phyloP scores from a whole-genome alignment of 2,113 vertebrate species.

The Lates calcarifer region DNA sequence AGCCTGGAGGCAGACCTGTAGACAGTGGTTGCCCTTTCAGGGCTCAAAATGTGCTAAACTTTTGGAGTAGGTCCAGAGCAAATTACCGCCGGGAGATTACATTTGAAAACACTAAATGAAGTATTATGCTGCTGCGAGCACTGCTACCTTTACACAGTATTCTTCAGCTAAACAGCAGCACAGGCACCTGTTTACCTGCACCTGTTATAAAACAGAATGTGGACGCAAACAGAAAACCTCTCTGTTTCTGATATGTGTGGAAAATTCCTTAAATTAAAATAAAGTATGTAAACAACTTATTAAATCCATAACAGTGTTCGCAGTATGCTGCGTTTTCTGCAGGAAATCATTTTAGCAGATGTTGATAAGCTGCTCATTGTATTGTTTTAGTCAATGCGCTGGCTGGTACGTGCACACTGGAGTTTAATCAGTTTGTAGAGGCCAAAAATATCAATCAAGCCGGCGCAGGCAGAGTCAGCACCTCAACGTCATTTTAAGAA shows the following conservation, averaged over 20 bases:
- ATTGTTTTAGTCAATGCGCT: slow-evolving; percentile 1
- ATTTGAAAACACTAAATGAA: not conserved
- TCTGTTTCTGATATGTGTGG: too few relatives aligned
- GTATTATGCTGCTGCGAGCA: not conserved
- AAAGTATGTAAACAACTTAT: not conserved
- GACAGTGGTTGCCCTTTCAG: slow-evolving; percentile 43
- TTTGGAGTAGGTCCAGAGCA: slow-evolving; percentile 17
- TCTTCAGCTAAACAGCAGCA: not conserved
- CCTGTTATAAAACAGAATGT: not conserved
- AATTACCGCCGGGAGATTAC: not conserved
- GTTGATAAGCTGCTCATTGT: not conserved
- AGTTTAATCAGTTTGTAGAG: not conserved
- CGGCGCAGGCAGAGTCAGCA: slow-evolving; percentile 32
- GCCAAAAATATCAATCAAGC: not conserved
- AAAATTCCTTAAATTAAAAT: too few relatives aligned
- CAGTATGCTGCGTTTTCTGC: not conserved
- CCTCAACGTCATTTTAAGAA: not conserved
- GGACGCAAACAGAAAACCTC: not conserved
- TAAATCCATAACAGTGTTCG: not conserved
- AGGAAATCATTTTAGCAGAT: not conserved
- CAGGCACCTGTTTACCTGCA: not conserved
- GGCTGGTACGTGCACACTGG: not conserved
- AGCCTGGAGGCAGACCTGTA: slow-evolving; percentile 48
- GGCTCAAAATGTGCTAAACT: slow-evolving; percentile 23
- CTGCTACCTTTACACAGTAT: not conserved